phyloP scores from a whole-genome alignment of 2,797 vertebrate genomes.

The Sphenodon punctatus region DNA sequence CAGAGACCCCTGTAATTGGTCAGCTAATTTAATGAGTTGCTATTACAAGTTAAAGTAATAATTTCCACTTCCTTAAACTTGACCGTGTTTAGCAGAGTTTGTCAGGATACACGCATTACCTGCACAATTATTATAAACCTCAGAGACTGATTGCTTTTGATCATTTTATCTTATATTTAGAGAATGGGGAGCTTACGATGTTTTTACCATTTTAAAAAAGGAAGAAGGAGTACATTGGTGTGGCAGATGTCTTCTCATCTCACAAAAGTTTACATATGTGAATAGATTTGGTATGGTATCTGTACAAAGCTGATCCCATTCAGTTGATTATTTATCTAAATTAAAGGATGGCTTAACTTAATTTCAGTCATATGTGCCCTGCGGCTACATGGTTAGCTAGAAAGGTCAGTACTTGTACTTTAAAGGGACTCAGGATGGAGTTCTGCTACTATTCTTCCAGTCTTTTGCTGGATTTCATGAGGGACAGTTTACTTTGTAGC shows the following conservation, averaged over 20 bases:
- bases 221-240: conserved; percentile 3
- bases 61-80: conserved; percentile 64
- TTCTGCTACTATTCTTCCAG: conserved; percentile 36
- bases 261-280: conserved; percentile 57
- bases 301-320: conserved; percentile 45
- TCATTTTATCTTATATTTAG: conserved; percentile 33
- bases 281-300: conserved; percentile 48
- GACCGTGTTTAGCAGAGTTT: conserved; percentile 14
- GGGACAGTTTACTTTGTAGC: conserved; percentile 34
- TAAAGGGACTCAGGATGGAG: conserved; percentile 6
- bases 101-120: conserved; percentile 45
- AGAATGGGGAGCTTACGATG: neutral
- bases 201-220: conserved; percentile 28
- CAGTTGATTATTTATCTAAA: conserved; percentile 67
- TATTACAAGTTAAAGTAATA: conserved; percentile 58
- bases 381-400: conserved; percentile 34
- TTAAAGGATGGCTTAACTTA: conserved; percentile 62
- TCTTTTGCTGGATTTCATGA: conserved; percentile 37
- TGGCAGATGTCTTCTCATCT: conserved; percentile 43
- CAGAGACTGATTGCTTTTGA: conserved; percentile 29
- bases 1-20: conserved; percentile 34
- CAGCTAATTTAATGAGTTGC: conserved; percentile 52
- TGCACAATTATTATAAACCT: conserved; percentile 14
- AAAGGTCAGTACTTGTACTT: conserved; percentile 41
- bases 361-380: conserved; percentile 55